These are phyloP conservation scores for Lissocephala sabroskyi DNA, from an alignment of 2,888 invertebrate species.

Conservation along the genomic window DNA sequence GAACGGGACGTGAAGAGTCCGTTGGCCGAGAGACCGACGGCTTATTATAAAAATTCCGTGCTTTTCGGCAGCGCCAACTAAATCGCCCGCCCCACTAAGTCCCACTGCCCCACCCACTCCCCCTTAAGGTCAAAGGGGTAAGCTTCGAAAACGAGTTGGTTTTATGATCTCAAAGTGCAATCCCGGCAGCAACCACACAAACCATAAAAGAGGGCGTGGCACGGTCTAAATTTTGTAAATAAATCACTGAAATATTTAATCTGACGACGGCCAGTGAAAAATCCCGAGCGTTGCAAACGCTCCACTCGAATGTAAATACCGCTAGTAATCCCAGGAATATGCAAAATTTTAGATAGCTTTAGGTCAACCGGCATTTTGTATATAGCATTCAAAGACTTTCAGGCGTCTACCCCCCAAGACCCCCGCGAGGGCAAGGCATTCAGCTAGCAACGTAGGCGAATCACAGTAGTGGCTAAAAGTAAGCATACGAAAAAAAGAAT, in stretches of 20 bases:
- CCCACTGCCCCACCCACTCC: background rate
- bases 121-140: constrained; percentile 6
- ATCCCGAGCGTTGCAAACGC: constrained; percentile 29
- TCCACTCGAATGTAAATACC: constrained; percentile 32
- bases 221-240: background rate
- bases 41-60: constrained; percentile 91
- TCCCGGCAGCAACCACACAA: constrained; percentile 30
- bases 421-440: background rate
- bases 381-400: constrained; percentile 36
- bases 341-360: constrained; percentile 22
- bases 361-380: constrained; percentile 30
- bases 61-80: constrained; percentile 90
- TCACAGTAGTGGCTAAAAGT: constrained; percentile 17
- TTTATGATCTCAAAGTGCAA: constrained; percentile 69
- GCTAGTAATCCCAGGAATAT: background rate
- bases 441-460: constrained; percentile 1
- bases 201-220: background rate
- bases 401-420: background rate
- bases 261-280: constrained; percentile 12
- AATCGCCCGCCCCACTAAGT: constrained; percentile 34
- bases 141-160: constrained; percentile 16
- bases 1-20: constrained; percentile 91
- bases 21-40: constrained; percentile 82
- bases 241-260: background rate
- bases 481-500: constrained; percentile 21